phyloP scores from a whole-genome alignment of 2,888 invertebrate genomes.

The Crepidodera aurea region DNA sequence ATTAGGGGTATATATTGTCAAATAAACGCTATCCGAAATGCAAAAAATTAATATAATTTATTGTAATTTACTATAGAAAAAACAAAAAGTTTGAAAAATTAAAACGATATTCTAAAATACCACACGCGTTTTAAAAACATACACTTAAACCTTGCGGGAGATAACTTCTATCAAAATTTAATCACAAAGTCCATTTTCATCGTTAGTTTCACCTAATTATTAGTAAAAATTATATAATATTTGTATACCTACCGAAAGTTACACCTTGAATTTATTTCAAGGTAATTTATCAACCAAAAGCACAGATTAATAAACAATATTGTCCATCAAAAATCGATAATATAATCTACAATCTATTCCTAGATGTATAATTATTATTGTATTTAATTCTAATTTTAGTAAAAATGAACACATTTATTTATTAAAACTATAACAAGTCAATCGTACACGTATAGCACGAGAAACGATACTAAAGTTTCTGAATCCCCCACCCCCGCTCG shows the following conservation, averaged over 20 bases:
- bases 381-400: slow-evolving; percentile 1
- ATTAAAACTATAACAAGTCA: slow-evolving; percentile 28
- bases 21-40: too few relatives aligned
- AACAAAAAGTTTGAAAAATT: too few relatives aligned
- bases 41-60: too few relatives aligned
- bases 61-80: too few relatives aligned
- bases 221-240: slow-evolving; percentile 19
- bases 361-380: neutral
- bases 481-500: slow-evolving; percentile 27
- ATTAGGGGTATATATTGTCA: too few relatives aligned
- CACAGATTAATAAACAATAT: neutral
- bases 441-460: slow-evolving; percentile 27
- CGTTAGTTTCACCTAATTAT: neutral
- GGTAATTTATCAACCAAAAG: slow-evolving; percentile 7
- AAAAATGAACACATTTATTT: slow-evolving; percentile 37
- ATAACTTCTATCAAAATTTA: neutral
- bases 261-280: slow-evolving; percentile 13
- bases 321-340: neutral
- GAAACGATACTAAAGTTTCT: slow-evolving; percentile 31
- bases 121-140: neutral
- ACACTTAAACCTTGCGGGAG: neutral
- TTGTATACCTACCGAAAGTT: slow-evolving; percentile 32
- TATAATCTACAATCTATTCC: neutral
- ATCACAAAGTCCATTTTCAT: neutral
- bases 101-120: too few relatives aligned